Conservation (phyloP, 2,888 invertebrate species). For the Ornithoptera alexandrae region DNA sequence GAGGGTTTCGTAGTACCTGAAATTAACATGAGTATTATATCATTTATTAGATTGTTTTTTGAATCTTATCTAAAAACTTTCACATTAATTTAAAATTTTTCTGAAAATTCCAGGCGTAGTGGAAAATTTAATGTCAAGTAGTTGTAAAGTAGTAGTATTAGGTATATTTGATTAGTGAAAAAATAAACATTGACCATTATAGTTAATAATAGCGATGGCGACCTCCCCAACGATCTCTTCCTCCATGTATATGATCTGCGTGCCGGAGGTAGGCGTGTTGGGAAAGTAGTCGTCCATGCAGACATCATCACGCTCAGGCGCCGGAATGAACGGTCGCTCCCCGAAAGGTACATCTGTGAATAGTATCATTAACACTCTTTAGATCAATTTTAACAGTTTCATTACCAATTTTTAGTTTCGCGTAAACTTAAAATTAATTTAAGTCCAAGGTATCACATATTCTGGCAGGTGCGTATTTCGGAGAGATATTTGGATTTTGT, state of each 20-base stretch:
- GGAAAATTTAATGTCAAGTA: too few species aligned
- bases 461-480: too few species aligned
- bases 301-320: conserved; percentile 54
- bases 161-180: not conserved
- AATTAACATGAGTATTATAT: not conserved
- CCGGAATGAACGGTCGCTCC: conserved; percentile 57
- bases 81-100: too few species aligned
- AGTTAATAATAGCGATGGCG: conserved; percentile 68
- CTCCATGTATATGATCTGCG: conserved; percentile 74
- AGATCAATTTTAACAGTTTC: too few species aligned
- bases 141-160: not conserved
- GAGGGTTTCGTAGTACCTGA: conserved; percentile 47
- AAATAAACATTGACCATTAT: conserved; percentile 55
- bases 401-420: too few species aligned
- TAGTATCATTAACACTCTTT: not conserved
- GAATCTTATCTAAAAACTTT: too few species aligned
- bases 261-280: conserved; percentile 81
- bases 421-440: too few species aligned
- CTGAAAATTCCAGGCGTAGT: too few species aligned
- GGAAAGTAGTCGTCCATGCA: conserved; percentile 62
- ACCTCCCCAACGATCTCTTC: conserved; percentile 69
- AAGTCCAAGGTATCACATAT: too few species aligned
- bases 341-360: conserved; percentile 52
- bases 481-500: too few species aligned
- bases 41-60: too few species aligned